Percentiles rank a stretch among this genome's conserved stretches.
These are phyloP conservation scores for Agrochola macilenta DNA, from an alignment of 2,888 invertebrate genomes.

Conservation along the genomic window DNA sequence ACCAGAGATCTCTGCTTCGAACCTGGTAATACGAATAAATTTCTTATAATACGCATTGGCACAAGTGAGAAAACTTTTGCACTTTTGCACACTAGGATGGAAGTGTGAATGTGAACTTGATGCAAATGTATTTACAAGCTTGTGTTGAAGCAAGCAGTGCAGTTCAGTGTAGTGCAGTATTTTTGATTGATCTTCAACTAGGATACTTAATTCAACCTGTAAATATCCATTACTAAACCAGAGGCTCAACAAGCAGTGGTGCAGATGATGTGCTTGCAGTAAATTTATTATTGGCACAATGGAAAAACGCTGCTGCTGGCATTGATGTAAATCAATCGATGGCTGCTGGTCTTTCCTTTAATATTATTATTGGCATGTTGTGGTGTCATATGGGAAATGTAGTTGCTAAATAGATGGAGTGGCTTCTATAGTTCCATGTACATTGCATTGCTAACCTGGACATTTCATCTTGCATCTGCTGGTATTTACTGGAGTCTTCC, in stretches of 20 bases:
- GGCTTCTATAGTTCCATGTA: background rate
- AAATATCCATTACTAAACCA: background rate
- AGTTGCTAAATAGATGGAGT: background rate
- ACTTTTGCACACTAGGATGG: background rate
- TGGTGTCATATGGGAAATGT: background rate
- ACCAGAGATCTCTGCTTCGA: constrained; percentile 96
- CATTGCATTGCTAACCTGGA: constrained; percentile 92
- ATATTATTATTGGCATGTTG: background rate
- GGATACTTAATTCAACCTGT: background rate
- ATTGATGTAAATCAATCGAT: too few species aligned
- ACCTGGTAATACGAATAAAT: constrained; percentile 86
- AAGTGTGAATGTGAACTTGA: background rate
- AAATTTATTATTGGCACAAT: background rate
- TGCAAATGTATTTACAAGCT: background rate
- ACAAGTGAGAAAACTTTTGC: background rate
- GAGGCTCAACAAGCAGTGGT: background rate
- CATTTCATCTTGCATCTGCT: constrained; percentile 98
- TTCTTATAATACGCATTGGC: background rate
- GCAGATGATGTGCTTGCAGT: background rate
- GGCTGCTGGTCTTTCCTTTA: too few species aligned
- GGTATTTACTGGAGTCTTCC: constrained; percentile 90
- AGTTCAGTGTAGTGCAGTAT: background rate
- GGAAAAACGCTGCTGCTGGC: too few species aligned
- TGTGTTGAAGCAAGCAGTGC: background rate
- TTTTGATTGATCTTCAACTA: background rate